Percentiles rank a stretch among this genome's conserved stretches.
phyloP scores from a whole-genome alignment of 2,113 vertebrate genomes.

The Hystrix cristata region DNA sequence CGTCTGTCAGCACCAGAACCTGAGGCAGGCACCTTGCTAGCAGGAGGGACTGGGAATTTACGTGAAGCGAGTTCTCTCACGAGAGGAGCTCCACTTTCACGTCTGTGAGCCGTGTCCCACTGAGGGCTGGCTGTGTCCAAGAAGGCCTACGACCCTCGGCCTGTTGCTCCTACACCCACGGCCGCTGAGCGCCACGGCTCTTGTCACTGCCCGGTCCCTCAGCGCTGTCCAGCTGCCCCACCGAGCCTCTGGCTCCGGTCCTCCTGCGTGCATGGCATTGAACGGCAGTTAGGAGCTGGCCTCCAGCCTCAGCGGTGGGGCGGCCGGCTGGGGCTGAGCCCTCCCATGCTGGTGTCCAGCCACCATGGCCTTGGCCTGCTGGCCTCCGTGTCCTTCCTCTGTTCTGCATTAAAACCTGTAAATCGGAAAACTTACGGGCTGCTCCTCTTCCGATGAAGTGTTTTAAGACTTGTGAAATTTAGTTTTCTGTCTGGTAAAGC shows the following conservation, averaged over 20 bases:
- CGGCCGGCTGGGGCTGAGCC: neutral
- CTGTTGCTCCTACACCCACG: too few species aligned
- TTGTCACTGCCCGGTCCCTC: too few species aligned
- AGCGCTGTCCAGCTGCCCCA: too few species aligned
- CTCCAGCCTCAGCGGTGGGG: neutral
- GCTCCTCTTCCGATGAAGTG: neutral
- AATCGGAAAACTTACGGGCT: neutral
- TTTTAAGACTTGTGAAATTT: neutral
- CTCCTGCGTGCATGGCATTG: too few species aligned
- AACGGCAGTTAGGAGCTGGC: neutral
- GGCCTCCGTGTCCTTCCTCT: neutral
- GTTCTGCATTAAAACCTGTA: neutral
- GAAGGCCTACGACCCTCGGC: too few species aligned
- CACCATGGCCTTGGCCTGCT: neutral
- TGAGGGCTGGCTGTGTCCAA: too few species aligned
- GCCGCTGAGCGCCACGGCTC: too few species aligned
- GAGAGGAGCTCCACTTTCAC: conserved; percentile 86
- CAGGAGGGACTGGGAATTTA: neutral
- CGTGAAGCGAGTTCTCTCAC: conserved; percentile 72
- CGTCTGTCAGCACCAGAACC: neutral
- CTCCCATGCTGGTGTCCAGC: neutral
- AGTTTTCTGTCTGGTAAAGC: neutral
- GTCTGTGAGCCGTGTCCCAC: conserved; percentile 87
- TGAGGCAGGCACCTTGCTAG: fast-evolving
- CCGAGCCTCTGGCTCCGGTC: too few species aligned